Conservation (phyloP, 2,888 invertebrate genomes). For the Agrotis ipsilon region DNA sequence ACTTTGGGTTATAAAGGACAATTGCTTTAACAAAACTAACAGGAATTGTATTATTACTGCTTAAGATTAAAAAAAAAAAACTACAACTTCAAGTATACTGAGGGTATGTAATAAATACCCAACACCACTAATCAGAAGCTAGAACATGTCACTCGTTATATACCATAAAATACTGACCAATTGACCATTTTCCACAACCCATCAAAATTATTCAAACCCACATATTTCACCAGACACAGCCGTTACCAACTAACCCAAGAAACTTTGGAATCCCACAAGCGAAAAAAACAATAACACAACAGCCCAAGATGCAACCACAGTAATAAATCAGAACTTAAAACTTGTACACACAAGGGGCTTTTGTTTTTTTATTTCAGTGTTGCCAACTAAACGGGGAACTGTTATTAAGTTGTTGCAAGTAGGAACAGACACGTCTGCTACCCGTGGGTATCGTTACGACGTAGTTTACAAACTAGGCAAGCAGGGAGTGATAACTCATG, state of each 20-base stretch:
- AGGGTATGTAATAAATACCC: too few relatives aligned
- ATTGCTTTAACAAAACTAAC: too few relatives aligned
- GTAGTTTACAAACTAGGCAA: constrained; percentile 47
- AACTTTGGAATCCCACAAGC: not conserved
- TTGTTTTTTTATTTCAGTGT: constrained; percentile 35
- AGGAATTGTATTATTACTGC: too few relatives aligned
- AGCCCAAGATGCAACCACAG: constrained; percentile 14
- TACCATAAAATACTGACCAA: not conserved
- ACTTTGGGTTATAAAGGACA: too few relatives aligned
- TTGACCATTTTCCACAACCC: not conserved
- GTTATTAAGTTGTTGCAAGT: constrained; percentile 51
- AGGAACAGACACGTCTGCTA: constrained; percentile 24
- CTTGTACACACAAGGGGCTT: constrained; percentile 31
- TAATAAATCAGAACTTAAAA: constrained; percentile 42
- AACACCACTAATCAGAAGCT: too few relatives aligned
- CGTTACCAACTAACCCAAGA: not conserved
- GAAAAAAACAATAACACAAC: constrained; percentile 30
- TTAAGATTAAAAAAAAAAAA: too few relatives aligned
- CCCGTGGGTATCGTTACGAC: constrained; percentile 50
- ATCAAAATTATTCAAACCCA: not conserved
- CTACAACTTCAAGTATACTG: too few relatives aligned
- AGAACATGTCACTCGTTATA: too few relatives aligned
- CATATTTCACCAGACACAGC: not conserved
- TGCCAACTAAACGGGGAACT: constrained; percentile 23
- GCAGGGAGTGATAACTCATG: constrained; percentile 42